These are phyloP conservation scores for Centrocercus urophasianus DNA, from an alignment of 2,113 vertebrate genomes.

Conservation along the genomic window DNA sequence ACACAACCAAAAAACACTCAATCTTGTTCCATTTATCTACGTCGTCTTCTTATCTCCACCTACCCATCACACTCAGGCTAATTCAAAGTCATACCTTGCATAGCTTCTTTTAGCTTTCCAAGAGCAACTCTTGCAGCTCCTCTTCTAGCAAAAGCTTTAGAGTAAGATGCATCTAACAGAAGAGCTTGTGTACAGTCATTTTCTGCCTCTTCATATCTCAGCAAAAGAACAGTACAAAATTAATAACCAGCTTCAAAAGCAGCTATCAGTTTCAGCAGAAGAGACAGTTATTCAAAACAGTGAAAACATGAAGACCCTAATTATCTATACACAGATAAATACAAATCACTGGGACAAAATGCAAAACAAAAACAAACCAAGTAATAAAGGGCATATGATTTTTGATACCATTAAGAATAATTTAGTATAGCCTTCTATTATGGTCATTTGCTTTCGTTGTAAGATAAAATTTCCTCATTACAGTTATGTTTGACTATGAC, in stretches of 20 bases:
- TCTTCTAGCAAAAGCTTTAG: slow-evolving; percentile 94
- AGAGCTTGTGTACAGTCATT: slow-evolving; percentile 90
- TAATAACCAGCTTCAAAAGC: neutral
- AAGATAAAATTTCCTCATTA: neutral
- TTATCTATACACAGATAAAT: neutral
- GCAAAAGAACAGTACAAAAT: slow-evolving; percentile 3
- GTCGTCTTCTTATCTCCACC: neutral
- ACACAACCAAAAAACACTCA: neutral
- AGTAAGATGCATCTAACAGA: slow-evolving; percentile 87
- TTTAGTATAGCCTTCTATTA: neutral
- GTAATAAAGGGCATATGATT: neutral
- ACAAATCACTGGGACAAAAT: neutral
- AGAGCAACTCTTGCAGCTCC: slow-evolving; percentile 89
- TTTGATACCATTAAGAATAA: neutral
- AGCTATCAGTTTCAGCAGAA: neutral
- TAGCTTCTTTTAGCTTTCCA: slow-evolving; percentile 86
- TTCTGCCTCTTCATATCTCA: slow-evolving; percentile 91
- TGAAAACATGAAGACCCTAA: neutral
- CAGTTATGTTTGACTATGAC: neutral
- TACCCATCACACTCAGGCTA: neutral
- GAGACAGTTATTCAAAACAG: neutral
- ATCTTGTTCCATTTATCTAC: neutral
- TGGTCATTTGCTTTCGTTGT: neutral
- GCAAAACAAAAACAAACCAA: neutral
- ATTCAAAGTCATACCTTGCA: slow-evolving; percentile 81